Evolutionary conservation across 2,888 invertebrate species (phyloP).

Genomic region (Eupeodes latifasciatus): DNA sequence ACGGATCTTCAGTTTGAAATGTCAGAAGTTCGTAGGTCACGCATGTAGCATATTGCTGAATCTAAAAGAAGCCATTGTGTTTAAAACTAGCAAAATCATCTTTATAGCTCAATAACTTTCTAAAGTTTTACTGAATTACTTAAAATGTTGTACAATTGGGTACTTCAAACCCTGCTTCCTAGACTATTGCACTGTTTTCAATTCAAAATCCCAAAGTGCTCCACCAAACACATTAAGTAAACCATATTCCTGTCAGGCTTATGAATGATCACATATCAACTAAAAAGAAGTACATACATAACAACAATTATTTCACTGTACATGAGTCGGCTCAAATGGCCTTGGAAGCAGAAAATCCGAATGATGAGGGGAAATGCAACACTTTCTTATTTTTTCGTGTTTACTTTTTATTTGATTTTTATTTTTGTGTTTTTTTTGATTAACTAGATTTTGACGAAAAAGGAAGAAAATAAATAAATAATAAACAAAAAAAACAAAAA

Average conservation of each 20-base stretch:
- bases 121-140: no score
- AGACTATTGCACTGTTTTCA: no score
- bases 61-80: no score
- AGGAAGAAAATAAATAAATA: conserved; percentile 4
- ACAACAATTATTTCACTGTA: not conserved
- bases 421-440: conserved; percentile 32
- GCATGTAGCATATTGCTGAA: no score
- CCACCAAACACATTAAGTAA: not conserved
- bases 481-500: not conserved
- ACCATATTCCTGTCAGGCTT: conserved; percentile 13
- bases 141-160: no score
- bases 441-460: conserved; percentile 50
- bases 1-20: no score
- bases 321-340: not conserved
- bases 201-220: not conserved
- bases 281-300: conserved; percentile 18
- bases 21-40: no score
- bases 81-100: no score
- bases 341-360: conserved; percentile 48
- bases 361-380: conserved; percentile 64
- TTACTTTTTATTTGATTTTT: conserved; percentile 18
- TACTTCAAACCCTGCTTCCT: no score
- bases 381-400: conserved; percentile 61
- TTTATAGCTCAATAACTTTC: no score
- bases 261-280: not conserved